Evolutionary conservation across 2,888 invertebrate genomes (phyloP), one percentile per base, ranked within the genome.

Genomic region (Philereme transversata): DNA sequence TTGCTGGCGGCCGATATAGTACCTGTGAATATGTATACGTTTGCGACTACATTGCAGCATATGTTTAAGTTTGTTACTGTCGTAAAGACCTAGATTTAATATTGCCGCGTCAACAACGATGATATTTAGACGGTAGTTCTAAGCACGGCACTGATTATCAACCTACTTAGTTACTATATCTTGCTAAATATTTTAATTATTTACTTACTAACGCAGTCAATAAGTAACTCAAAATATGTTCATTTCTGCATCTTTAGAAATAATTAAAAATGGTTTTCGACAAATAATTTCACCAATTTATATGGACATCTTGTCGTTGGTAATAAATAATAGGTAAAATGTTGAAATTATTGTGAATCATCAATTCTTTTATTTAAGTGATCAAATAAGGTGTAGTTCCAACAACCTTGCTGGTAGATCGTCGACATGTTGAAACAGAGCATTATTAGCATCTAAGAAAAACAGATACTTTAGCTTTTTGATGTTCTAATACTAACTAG

Each of bases 61-160:
- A 85, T 90, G 74, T 91, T 78, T 61, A 89, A 89, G 63, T 90
- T 90, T 75, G 75, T 87, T 5, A 88, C 90, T 48, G 85, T 89
- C 5, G 77, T 90, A 0, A 90, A 69, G 22, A 4, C 60, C 46
- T 68, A 65, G 8, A 7, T 40, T 7, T 3, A 38, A 7, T 38
- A 38, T 38, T 8, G 36, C 7, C 4, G 40, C 4, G 5, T 7
- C 40, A 40, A 40, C 40, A 40, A 40, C 6, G 7, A 40, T 8
- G 7, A 40, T 8, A 40, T 22, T 22, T 22, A 22, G 22, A 22
- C 22, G 22, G 1, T 22, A 22, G 22, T 22, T 22, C 22, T 22
- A 22, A 22, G 3, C 22, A 22, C 22, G 22, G 22, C 22, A 22
- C 22, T 22, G 22, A 2, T 22, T 22, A 22, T 3, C 3, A 22